Percentiles rank a stretch among this genome's conserved stretches.
These are phyloP conservation scores for Lydus trimaculatus DNA, from an alignment of 2,888 invertebrate species.

Conservation along the genomic window DNA sequence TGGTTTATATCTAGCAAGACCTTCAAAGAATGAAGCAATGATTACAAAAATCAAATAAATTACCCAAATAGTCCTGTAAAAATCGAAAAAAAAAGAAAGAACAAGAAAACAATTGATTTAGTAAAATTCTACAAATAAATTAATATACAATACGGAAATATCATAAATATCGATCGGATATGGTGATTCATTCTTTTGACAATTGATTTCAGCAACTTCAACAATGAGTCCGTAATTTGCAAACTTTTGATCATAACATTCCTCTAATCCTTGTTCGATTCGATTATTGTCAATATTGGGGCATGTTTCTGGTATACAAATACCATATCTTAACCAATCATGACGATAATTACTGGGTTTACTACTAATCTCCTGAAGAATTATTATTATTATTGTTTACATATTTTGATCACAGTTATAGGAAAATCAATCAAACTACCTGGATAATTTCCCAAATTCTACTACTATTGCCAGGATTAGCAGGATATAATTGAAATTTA, in stretches of 20 bases:
- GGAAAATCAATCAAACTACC: constrained; percentile 25
- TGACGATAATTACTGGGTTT: constrained; percentile 48
- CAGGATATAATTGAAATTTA: constrained; percentile 35
- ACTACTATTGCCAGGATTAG: constrained; percentile 18
- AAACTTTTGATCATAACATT: constrained; percentile 46
- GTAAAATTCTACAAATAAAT: not conserved
- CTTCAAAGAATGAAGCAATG: constrained; percentile 33
- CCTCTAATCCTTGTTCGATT: constrained; percentile 20
- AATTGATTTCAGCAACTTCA: constrained; percentile 38
- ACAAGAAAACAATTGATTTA: not conserved
- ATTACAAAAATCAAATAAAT: constrained; percentile 31
- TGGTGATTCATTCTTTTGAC: constrained; percentile 36
- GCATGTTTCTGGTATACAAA: constrained; percentile 47
- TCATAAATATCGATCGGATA: constrained; percentile 43
- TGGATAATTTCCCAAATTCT: constrained; percentile 36
- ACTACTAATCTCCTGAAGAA: constrained; percentile 44
- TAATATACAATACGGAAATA: constrained; percentile 39
- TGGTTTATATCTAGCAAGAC: constrained; percentile 28
- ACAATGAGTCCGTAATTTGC: constrained; percentile 39
- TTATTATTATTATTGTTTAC: too few relatives aligned
- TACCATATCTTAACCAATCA: constrained; percentile 47
- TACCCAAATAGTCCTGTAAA: not conserved
- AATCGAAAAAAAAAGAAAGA: not conserved
- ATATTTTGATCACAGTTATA: not conserved
- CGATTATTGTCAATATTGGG: constrained; percentile 28